These are phyloP conservation scores for Hyposmocoma kahamanoa DNA, from an alignment of 1,140 invertebrate species.

Conservation along the genomic window DNA sequence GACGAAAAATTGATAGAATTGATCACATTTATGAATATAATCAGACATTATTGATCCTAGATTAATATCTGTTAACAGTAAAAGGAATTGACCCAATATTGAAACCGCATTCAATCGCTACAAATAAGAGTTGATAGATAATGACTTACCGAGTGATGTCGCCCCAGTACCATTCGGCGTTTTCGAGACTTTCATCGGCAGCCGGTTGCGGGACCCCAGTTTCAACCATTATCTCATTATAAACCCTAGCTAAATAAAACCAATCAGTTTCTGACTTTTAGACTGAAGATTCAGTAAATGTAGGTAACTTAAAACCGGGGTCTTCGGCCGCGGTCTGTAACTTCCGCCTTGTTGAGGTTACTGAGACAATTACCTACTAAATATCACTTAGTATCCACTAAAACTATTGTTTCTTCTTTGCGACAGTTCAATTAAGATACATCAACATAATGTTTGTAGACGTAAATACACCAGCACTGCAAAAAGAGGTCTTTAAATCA, in stretches of 20 bases:
- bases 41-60: no score
- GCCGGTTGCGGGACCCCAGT: constrained; percentile 47
- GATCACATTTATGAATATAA: no score
- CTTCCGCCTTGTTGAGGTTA: constrained; percentile 10
- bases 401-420: no score
- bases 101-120: no score
- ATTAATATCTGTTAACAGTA: no score
- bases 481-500: constrained; percentile 30
- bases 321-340: constrained; percentile 3
- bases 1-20: no score
- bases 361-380: not conserved
- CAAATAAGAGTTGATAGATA: not conserved
- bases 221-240: constrained; percentile 13
- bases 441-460: no score
- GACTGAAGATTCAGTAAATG: not conserved
- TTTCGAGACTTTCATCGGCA: constrained; percentile 60
- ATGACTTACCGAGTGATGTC: constrained; percentile 64
- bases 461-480: constrained; percentile 15
- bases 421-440: no score
- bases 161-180: constrained; percentile 72
- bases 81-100: no score
- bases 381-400: not conserved
- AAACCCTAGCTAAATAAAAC: not conserved
- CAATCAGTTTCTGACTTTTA: not conserved
- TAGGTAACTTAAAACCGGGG: not conserved